phyloP scores from a whole-genome alignment of 2,113 vertebrate species.

The Calypte anna region DNA sequence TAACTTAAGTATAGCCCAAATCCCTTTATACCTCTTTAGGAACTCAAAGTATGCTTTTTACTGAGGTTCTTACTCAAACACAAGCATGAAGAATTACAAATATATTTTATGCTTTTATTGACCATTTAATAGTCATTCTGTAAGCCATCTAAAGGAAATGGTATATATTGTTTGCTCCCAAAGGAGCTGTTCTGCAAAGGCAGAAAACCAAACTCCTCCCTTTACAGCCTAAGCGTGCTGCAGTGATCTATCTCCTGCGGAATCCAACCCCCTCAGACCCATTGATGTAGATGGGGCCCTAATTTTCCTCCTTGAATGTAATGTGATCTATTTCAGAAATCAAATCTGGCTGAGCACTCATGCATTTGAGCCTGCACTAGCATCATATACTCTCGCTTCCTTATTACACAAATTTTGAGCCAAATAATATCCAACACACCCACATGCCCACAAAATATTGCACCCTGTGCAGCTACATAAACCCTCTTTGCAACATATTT shows the following conservation, averaged over 20 bases:
- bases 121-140: background rate
- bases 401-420: background rate
- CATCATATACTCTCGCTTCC: background rate
- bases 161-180: background rate
- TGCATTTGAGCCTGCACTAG: background rate
- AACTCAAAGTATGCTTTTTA: background rate
- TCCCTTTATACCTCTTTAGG: background rate
- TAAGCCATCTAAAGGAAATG: background rate
- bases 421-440: background rate
- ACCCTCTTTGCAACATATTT: background rate
- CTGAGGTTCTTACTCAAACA: background rate
- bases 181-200: background rate
- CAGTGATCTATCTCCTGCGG: background rate
- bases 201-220: background rate
- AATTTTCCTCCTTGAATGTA: background rate
- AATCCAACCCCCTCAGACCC: accelerated
- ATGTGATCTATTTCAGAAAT: background rate
- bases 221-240: background rate
- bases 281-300: background rate
- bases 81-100: background rate
- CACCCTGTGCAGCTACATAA: background rate
- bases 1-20: background rate
- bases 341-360: background rate
- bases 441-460: background rate
- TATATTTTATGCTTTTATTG: background rate